Evolutionary conservation across 2,797 vertebrate species (phyloP), one percentile per base, ranked within the genome.

Genomic region (Labroides dimidiatus): DNA sequence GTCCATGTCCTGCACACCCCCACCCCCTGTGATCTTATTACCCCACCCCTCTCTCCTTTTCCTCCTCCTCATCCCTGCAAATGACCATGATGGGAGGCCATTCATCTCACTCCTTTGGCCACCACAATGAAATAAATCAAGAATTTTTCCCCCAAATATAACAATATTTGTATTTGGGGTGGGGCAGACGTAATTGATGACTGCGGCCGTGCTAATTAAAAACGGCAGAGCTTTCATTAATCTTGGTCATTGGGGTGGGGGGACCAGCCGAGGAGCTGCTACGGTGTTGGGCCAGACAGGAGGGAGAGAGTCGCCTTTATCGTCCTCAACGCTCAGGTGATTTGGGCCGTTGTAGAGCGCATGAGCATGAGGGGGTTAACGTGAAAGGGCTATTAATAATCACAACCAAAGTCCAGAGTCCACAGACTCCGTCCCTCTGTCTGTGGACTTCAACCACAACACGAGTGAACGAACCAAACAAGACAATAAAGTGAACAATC

Each of bases 161-260:
- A 98, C 95, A 98, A 98, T 98, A 97, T 98, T 98, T 98, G 95
- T 96, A 96, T 96, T 96, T 96, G 92, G 93, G 80, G 94, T 90
- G 87, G 89, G 89, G 90, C 86, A 86, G 87, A 60, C 93, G 91
- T 97, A 98, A 98, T 96, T 96, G 96, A 98, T 98, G 96, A 96
- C 95, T 95, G 91, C 93, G 92, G 95, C 96, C 95, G 88, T 90
- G 93, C 96, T 98, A 98, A 98, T 98, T 98, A 98, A 97, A 97
- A 96, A 95, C 94, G 91, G 94, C 95, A 91, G 94, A 93, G 95
- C 93, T 93, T 96, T 94, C 97, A 98, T 98, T 97, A 96, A 98
- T 98, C 97, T 97, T 97, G 96, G 95, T 97, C 95, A 84, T 64
- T 78, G 78, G 80, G 30, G 64, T 50, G 70, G 24, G 64, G 52